These are phyloP conservation scores for Herpailurus yagouaroundi DNA, from an alignment of 2,113 vertebrate genomes.

Conservation along the genomic window DNA sequence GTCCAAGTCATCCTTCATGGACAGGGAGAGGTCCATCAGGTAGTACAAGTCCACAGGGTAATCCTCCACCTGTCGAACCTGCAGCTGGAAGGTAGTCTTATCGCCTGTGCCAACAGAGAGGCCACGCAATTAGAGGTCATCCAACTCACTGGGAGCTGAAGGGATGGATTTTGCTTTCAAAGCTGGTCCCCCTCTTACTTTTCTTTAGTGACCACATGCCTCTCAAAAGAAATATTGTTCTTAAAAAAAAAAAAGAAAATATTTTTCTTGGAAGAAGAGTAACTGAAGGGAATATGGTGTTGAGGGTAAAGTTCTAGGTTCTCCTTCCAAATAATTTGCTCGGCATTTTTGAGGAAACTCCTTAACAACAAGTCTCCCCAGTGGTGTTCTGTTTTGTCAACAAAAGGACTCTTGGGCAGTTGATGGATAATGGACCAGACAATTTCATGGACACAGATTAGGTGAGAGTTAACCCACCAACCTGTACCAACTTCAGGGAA, in stretches of 20 bases:
- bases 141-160: neutral
- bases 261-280: neutral
- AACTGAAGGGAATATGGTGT: neutral
- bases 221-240: neutral
- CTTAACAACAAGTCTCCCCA: neutral
- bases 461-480: too few species aligned
- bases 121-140: neutral
- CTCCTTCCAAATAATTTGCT: neutral
- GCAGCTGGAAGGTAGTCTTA: conserved; percentile 90
- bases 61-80: conserved; percentile 97
- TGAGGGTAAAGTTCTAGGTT: neutral
- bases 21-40: conserved; percentile 98
- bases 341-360: neutral
- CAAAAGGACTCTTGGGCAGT: neutral
- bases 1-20: conserved; percentile 98
- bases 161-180: neutral
- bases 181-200: neutral
- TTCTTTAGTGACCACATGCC: neutral
- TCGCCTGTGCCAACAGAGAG: conserved; percentile 87
- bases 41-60: conserved; percentile 99
- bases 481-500: neutral
- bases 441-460: neutral
- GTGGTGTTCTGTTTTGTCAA: neutral
- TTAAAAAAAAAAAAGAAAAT: too few species aligned
- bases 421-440: neutral